phyloP scores from a whole-genome alignment of 2,113 vertebrate species.

The Neotragus pygmaeus region DNA sequence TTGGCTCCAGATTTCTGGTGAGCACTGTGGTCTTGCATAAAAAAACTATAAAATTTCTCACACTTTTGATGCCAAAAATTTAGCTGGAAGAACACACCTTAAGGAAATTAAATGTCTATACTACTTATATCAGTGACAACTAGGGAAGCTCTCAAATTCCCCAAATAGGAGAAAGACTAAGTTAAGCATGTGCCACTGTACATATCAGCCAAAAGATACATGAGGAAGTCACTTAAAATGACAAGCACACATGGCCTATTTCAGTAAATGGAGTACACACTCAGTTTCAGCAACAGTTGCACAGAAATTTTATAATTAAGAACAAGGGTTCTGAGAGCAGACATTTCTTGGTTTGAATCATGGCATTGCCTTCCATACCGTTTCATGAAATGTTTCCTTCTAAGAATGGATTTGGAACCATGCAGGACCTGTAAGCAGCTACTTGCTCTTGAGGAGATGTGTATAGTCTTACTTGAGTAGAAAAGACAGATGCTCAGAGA shows the following conservation, averaged over 20 bases:
- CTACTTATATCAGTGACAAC: background rate
- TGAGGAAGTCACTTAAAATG: background rate
- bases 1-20: background rate
- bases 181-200: background rate
- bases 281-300: background rate
- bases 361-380: background rate
- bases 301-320: background rate
- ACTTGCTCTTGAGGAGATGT: background rate
- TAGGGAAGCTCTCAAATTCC: background rate
- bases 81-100: background rate
- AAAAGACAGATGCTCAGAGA: background rate
- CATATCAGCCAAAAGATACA: background rate
- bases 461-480: background rate
- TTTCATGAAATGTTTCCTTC: background rate
- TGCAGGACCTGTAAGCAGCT: background rate
- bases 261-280: background rate
- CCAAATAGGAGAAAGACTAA: background rate
- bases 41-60: constrained; percentile 3
- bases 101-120: constrained; percentile 16
- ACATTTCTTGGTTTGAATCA: background rate
- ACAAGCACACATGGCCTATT: background rate
- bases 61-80: constrained; percentile 1
- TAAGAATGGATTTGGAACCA: background rate
- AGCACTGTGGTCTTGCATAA: background rate
- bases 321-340: background rate